Evolutionary conservation across 1,140 invertebrate genomes (phyloP), one percentile per base, ranked within the genome.

Genomic region (Drosophila parvula): DNA sequence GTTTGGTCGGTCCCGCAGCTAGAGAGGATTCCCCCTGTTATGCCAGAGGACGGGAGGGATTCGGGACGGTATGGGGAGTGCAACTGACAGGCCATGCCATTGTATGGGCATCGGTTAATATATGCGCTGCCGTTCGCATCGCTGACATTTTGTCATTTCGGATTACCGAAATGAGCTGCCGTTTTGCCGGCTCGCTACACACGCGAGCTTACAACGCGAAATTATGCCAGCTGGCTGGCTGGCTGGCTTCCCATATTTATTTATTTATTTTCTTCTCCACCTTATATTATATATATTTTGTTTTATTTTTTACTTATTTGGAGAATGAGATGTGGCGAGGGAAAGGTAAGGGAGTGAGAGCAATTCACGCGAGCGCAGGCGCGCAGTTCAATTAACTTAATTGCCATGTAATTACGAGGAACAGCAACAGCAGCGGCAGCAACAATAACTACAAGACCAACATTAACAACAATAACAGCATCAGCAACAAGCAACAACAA

Each of bases 361-460:
- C 68, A 81, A 80, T 90, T 90, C 76, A 90, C 85, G 81, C 86
- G 74, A 82, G 73, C 75, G 63, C 75, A 76, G 84, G 81, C 80
- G 88, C 83, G 85, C 85, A 81, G 90, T 84, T 91, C 85, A 90
- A 91, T 91, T 91, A 91, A 91, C 77, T 91, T 91, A 91, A 91
- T 91, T 90, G 90, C 85, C 90, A 90, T 91, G 90, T 91, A 91
- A 91, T 91, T 91, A 91, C 80, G 83, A 43, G 71, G 51, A 61
- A 22, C 74, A 78, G 27, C 58, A 76, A 51, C 63, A 62, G 30
- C 48, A 79, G 22, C 22, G 2, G 9, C 65, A 73, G 27, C 60
- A 81, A 6, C 55, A 60, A 16, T 27, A 74, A 18, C 44, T 32
- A 36, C 64, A 62, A 61, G 16, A 68, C 18, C 65, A 67, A 79